Conservation (phyloP, 2,797 vertebrate genomes). For the Pantherophis vulpinus region DNA sequence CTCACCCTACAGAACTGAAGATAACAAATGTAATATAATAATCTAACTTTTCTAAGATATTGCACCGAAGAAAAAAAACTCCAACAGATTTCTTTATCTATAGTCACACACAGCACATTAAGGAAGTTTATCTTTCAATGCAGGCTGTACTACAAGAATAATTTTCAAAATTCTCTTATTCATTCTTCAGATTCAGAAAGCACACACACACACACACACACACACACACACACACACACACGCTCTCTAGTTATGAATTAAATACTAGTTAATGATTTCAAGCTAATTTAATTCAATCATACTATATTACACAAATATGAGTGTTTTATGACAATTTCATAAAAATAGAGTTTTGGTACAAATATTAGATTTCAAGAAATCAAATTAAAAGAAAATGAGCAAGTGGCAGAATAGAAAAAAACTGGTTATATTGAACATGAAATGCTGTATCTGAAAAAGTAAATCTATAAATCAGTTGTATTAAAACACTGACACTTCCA, state of each 20-base stretch:
- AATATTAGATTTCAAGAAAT: slow-evolving; percentile 34
- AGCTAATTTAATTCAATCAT: slow-evolving; percentile 34
- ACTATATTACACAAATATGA: slow-evolving; percentile 8
- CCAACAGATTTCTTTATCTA: slow-evolving; percentile 43
- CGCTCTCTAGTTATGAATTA: slow-evolving; percentile 18
- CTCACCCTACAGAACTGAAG: slow-evolving; percentile 58
- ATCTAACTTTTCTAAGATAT: slow-evolving; percentile 59
- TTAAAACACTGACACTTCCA: slow-evolving; percentile 21
- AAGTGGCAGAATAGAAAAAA: slow-evolving; percentile 17
- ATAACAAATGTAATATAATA: slow-evolving; percentile 63
- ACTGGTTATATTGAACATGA: background rate
- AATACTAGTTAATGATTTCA: slow-evolving; percentile 25
- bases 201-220: background rate
- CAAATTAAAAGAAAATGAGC: background rate
- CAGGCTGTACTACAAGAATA: slow-evolving; percentile 45
- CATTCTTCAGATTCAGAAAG: slow-evolving; percentile 45
- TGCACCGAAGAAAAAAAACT: slow-evolving; percentile 41
- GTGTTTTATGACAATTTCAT: slow-evolving; percentile 28
- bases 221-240: background rate
- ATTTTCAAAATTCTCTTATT: slow-evolving; percentile 50
- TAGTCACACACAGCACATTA: slow-evolving; percentile 35
- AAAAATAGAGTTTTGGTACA: background rate
- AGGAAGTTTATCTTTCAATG: slow-evolving; percentile 51
- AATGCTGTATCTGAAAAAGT: slow-evolving; percentile 12
- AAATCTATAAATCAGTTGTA: background rate